Evolutionary conservation across 2,113 vertebrate species (phyloP).

Genomic region (Stegastes partitus): DNA sequence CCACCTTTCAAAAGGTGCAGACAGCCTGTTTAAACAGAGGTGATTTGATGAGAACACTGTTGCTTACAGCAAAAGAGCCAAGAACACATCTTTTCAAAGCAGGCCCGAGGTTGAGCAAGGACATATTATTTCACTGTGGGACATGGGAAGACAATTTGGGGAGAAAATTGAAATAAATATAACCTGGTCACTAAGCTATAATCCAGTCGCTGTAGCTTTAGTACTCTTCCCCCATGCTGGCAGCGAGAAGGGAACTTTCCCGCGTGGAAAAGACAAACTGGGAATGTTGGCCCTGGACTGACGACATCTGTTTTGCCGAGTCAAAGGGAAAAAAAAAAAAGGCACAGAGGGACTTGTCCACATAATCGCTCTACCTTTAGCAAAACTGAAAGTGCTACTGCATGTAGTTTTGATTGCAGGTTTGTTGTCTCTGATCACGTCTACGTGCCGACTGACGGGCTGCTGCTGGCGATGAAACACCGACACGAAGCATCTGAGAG

Average conservation of each 20-base stretch:
- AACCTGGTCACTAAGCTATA: conserved; percentile 77
- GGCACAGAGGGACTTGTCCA: conserved; percentile 39
- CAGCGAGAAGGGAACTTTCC: conserved; percentile 80
- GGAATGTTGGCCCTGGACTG: conserved; percentile 79
- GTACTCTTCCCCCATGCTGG: conserved; percentile 70
- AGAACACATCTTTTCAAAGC: conserved; percentile 12
- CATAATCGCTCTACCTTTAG: conserved; percentile 23
- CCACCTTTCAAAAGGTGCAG: not conserved
- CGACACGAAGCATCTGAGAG: not conserved
- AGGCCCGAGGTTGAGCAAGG: conserved; percentile 51
- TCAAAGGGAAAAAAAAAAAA: conserved; percentile 47
- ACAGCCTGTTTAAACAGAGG: not conserved
- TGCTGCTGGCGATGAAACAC: not conserved
- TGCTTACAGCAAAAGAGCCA: conserved; percentile 6
- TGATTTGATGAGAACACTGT: not conserved
- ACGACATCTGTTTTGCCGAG: conserved; percentile 82
- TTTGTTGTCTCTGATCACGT: not conserved
- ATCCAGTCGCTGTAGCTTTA: conserved; percentile 71
- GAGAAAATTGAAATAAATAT: conserved; percentile 68
- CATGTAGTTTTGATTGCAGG: not conserved
- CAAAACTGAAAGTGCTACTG: conserved; percentile 22
- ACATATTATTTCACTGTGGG: conserved; percentile 60
- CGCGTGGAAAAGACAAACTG: conserved; percentile 79
- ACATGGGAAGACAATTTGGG: conserved; percentile 61
- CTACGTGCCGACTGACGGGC: not conserved